Conservation (phyloP, 2,888 invertebrate species). For the Yponomeuta evonymella region DNA sequence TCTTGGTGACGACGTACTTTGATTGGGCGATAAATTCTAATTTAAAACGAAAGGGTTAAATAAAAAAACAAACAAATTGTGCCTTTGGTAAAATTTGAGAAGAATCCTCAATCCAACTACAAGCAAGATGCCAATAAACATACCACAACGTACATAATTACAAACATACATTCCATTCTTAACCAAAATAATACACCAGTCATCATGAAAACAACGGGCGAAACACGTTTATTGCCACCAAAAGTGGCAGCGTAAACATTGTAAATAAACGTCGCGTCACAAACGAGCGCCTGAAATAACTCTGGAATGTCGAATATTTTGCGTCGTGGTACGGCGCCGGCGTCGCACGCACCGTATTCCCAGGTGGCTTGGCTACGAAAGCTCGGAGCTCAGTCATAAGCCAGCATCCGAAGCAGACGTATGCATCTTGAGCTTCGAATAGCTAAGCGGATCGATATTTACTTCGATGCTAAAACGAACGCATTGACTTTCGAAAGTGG, state of each 20-base stretch:
- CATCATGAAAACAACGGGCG: slow-evolving; percentile 20
- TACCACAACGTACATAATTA: not conserved
- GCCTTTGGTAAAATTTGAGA: no score
- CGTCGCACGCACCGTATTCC: not conserved
- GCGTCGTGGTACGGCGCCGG: slow-evolving; percentile 7
- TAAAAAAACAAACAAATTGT: no score
- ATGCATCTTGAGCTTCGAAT: not conserved
- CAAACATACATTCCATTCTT: not conserved
- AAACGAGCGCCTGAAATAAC: slow-evolving; percentile 52
- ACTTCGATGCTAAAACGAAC: slow-evolving; percentile 9
- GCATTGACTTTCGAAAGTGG: not conserved
- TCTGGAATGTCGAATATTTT: slow-evolving; percentile 50
- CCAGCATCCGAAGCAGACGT: slow-evolving; percentile 1
- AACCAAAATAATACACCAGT: not conserved
- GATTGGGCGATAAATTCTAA: no score
- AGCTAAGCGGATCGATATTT: slow-evolving; percentile 11
- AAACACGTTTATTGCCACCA: slow-evolving; percentile 34
- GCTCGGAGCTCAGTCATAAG: not conserved
- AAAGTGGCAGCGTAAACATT: slow-evolving; percentile 35
- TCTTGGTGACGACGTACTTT: no score
- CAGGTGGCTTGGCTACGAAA: slow-evolving; percentile 4
- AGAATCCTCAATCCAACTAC: not conserved
- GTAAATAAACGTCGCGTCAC: slow-evolving; percentile 67
- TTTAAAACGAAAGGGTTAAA: no score
- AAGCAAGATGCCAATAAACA: not conserved